Conservation (phyloP, 2,113 vertebrate species). For the Circaetus gallicus region DNA sequence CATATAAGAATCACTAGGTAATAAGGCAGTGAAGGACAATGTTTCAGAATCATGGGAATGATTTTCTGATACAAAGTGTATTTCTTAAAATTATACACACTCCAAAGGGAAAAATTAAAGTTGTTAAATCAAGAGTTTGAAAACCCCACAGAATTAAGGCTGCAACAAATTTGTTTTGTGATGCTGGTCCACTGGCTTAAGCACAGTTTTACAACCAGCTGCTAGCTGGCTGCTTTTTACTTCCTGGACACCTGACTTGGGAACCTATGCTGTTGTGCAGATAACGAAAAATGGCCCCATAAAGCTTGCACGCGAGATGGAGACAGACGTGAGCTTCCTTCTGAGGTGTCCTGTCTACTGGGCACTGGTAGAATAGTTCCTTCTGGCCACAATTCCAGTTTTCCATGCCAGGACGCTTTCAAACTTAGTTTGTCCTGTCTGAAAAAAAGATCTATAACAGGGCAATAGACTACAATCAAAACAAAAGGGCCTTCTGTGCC, state of each 20-base stretch:
- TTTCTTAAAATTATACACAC: background rate
- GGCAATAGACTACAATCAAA: background rate
- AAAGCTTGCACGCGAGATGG: background rate
- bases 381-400: background rate
- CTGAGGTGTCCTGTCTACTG: background rate
- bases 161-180: background rate
- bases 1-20: background rate
- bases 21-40: background rate
- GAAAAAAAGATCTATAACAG: background rate
- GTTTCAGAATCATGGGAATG: background rate
- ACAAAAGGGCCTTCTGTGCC: background rate
- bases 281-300: background rate
- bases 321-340: background rate
- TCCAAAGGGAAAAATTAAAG: background rate
- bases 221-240: background rate
- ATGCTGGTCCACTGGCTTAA: background rate
- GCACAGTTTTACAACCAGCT: background rate
- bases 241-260: background rate
- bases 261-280: background rate
- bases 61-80: background rate
- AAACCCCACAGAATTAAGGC: background rate
- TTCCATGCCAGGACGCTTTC: background rate
- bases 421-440: background rate
- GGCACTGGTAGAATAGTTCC: background rate
- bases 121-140: background rate